Percentiles rank a stretch among this genome's conserved stretches.
phyloP scores from a whole-genome alignment of 1,140 invertebrate species.

The Bombus breviceps region DNA sequence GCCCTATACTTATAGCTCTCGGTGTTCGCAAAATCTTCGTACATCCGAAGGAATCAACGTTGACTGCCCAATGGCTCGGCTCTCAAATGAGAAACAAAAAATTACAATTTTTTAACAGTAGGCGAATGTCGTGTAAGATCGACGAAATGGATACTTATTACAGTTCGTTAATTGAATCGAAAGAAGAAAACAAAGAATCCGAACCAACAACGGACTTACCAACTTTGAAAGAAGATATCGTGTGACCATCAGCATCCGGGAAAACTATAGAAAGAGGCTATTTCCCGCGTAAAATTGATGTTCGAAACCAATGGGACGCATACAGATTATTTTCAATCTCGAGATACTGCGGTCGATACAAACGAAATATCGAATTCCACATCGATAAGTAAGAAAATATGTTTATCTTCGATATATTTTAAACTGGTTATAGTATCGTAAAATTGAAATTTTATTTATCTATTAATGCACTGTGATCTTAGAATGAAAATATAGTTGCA shows the following conservation, averaged over 20 bases:
- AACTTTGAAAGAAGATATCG: constrained; percentile 73
- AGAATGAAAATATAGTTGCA: background rate
- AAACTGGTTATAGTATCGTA: background rate
- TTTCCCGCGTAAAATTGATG: background rate
- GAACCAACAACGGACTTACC: constrained; percentile 48
- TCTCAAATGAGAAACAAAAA: constrained; percentile 73
- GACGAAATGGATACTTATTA: constrained; percentile 79
- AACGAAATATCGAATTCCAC: background rate
- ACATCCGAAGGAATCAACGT: constrained; percentile 65
- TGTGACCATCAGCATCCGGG: constrained; percentile 56
- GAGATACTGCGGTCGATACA: background rate
- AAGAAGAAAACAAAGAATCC: constrained; percentile 55
- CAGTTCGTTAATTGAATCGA: constrained; percentile 78
- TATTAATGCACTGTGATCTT: background rate
- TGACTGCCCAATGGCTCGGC: constrained; percentile 71
- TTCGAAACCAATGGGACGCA: no score
- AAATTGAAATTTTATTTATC: background rate
- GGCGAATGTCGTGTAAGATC: constrained; percentile 60
- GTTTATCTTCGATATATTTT: background rate
- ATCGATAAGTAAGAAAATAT: background rate
- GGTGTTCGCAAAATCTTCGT: constrained; percentile 78
- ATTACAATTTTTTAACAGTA: constrained; percentile 73
- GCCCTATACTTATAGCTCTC: constrained; percentile 82
- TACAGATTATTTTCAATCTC: background rate
- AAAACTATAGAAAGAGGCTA: constrained; percentile 24